Conservation (phyloP, 2,888 invertebrate species). For the Lordiphosa andalusiaca region DNA sequence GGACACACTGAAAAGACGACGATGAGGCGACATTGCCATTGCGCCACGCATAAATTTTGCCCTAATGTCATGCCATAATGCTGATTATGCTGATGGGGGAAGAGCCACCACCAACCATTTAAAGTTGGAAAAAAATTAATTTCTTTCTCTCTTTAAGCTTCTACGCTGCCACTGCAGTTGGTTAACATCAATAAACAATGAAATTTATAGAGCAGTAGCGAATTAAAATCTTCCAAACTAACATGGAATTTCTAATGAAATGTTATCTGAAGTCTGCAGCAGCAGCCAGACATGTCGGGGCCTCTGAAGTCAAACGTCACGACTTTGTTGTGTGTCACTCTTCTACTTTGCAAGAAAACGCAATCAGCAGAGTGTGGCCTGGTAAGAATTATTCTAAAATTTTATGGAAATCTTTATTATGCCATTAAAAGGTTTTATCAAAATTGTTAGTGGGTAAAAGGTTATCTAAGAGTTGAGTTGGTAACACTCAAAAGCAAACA, state of each 20-base stretch:
- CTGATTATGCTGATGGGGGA: conserved; percentile 51
- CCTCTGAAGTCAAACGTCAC: too few species aligned
- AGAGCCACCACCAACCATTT: conserved; percentile 17
- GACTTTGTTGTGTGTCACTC: too few species aligned
- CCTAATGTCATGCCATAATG: conserved; percentile 64
- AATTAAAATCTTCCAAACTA: neutral
- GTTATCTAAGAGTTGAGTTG: too few species aligned
- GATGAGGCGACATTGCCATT: conserved; percentile 12
- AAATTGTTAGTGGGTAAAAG: too few species aligned
- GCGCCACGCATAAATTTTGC: conserved; percentile 53
- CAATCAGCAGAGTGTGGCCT: too few species aligned
- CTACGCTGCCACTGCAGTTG: conserved; percentile 24
- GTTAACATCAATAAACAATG: conserved; percentile 35
- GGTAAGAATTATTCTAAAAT: too few species aligned
- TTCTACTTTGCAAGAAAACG: too few species aligned
- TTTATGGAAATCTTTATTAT: too few species aligned
- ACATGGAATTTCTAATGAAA: conserved; percentile 5
- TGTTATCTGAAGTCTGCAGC: neutral
- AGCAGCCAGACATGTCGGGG: neutral
- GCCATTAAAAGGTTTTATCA: too few species aligned
- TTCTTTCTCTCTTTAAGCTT: conserved; percentile 29
- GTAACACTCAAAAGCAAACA: too few species aligned
- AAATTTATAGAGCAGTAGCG: conserved; percentile 43
- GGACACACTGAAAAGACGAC: conserved; percentile 8
- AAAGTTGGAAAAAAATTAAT: conserved; percentile 46